Conservation (phyloP, 2,113 vertebrate genomes). For the Seriola dumerili region DNA sequence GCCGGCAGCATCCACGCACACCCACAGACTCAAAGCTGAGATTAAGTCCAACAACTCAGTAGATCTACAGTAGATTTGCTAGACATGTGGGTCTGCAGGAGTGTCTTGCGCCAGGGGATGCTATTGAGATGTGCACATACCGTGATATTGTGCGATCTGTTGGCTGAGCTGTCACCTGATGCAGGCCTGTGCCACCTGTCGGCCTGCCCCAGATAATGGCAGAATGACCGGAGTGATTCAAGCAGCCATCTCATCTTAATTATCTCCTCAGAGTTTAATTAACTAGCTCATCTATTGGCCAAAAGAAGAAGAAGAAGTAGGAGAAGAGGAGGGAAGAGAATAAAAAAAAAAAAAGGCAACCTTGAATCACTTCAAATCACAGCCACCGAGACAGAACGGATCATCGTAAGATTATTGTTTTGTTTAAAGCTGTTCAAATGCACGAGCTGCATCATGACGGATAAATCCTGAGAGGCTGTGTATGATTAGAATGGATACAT, state of each 20-base stretch:
- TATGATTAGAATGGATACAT: constrained; percentile 71
- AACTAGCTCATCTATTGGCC: constrained; percentile 96
- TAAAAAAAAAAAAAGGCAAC: constrained; percentile 90
- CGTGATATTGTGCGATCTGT: constrained; percentile 45
- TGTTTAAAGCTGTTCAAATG: constrained; percentile 69
- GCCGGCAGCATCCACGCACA: constrained; percentile 54
- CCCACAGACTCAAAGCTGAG: constrained; percentile 45
- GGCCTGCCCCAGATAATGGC: constrained; percentile 92
- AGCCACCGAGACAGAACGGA: constrained; percentile 64
- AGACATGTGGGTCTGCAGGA: constrained; percentile 37
- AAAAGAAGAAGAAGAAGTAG: constrained; percentile 89
- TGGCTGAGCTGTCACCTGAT: constrained; percentile 90
- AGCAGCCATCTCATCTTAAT: constrained; percentile 96
- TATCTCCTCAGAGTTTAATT: constrained; percentile 99
- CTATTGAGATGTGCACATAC: constrained; percentile 44
- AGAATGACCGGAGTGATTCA: constrained; percentile 94
- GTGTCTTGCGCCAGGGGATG: constrained; percentile 35
- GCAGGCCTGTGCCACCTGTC: constrained; percentile 92
- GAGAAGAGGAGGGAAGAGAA: constrained; percentile 86
- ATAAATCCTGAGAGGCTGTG: constrained; percentile 58
- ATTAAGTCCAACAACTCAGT: constrained; percentile 33
- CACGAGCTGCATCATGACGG: constrained; percentile 61
- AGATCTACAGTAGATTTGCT: constrained; percentile 33
- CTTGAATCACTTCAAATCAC: constrained; percentile 96
- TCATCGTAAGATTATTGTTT: constrained; percentile 71